phyloP scores from a whole-genome alignment of 2,888 invertebrate genomes.

The Sarcophaga subvicina region DNA sequence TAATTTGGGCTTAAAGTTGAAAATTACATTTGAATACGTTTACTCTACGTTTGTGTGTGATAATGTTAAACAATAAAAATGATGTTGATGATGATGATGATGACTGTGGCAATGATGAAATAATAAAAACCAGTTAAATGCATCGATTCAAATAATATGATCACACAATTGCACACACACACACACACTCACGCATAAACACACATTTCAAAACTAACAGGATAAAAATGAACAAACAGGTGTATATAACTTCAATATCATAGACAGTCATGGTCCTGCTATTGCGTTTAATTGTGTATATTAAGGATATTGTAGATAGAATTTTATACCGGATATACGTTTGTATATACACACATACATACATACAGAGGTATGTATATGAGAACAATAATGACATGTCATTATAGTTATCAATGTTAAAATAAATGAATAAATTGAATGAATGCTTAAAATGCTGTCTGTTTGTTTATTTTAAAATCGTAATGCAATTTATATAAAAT shows the following conservation, averaged over 20 bases:
- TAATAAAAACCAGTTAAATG: slow-evolving; percentile 43
- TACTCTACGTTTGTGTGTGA: neutral
- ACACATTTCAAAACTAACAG: slow-evolving; percentile 35
- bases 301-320: slow-evolving; percentile 6
- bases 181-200: neutral
- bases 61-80: neutral
- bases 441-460: slow-evolving; percentile 9
- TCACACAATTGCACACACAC: neutral
- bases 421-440: slow-evolving; percentile 56
- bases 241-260: neutral
- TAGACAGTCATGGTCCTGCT: too few species aligned
- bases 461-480: slow-evolving; percentile 50
- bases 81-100: slow-evolving; percentile 21
- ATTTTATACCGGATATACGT: neutral
- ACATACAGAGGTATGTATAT: too few species aligned
- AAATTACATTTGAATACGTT: slow-evolving; percentile 53
- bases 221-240: slow-evolving; percentile 7
- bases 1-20: slow-evolving; percentile 51
- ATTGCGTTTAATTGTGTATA: neutral
- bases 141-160: slow-evolving; percentile 37
- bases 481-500: slow-evolving; percentile 37
- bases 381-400: slow-evolving; percentile 28
- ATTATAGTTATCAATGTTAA: slow-evolving; percentile 56
- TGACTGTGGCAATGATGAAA: neutral
- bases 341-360: neutral